These are phyloP conservation scores for Tor tambroides DNA, from an alignment of 2,113 vertebrate species.

Conservation along the genomic window DNA sequence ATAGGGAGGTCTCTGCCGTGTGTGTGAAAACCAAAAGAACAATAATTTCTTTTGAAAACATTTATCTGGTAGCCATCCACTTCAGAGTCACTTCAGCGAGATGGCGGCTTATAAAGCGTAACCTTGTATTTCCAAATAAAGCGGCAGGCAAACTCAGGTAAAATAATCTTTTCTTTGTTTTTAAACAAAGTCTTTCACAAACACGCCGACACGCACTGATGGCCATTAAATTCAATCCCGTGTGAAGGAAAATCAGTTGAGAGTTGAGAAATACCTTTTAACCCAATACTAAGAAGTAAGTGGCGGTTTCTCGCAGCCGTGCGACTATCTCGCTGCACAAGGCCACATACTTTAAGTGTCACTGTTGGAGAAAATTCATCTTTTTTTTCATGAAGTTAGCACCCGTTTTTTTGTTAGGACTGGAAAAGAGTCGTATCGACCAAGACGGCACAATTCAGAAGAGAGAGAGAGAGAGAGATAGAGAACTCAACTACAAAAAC, in stretches of 20 bases:
- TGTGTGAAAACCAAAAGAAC: constrained; percentile 79
- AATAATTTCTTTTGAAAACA: constrained; percentile 83
- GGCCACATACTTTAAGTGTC: background rate
- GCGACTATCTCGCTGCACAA: background rate
- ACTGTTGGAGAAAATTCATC: background rate
- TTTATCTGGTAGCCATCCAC: constrained; percentile 80
- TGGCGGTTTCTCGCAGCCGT: constrained; percentile 1
- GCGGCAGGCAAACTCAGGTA: constrained; percentile 43
- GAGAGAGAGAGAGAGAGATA: background rate
- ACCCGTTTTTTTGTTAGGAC: constrained; percentile 1
- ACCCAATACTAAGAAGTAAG: constrained; percentile 18
- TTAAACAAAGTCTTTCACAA: constrained; percentile 38
- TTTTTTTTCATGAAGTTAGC: background rate
- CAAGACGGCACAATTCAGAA: background rate
- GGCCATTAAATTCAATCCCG: constrained; percentile 26
- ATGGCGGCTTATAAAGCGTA: constrained; percentile 83
- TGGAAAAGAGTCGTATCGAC: constrained; percentile 36
- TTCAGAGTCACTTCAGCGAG: constrained; percentile 80
- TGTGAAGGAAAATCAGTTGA: constrained; percentile 20
- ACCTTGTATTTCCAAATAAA: constrained; percentile 69
- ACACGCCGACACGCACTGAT: constrained; percentile 1
- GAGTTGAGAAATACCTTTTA: constrained; percentile 29
- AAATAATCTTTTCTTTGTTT: constrained; percentile 54
- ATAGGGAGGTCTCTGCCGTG: constrained; percentile 70
- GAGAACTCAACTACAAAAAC: background rate